Percentiles rank a stretch among this genome's conserved stretches.
Conservation (phyloP, 2,888 invertebrate genomes). For the Mimas tiliae region DNA sequence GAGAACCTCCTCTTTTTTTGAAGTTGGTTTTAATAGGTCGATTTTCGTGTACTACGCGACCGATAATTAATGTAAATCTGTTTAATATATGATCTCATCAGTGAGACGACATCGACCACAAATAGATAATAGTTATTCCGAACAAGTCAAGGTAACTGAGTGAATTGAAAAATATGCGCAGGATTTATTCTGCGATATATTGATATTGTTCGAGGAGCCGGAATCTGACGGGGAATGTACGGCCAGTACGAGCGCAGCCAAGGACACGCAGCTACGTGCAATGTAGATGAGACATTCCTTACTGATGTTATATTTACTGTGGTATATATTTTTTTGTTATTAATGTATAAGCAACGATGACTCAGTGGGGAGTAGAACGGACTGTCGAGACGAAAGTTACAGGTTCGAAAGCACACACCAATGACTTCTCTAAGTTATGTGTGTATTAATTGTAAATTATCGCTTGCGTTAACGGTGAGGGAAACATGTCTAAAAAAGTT, state of each 20-base stretch:
- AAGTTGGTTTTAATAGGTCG: no score
- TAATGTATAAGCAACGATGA: no score
- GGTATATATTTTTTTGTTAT: not conserved
- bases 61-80: no score
- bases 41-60: no score
- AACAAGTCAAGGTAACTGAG: slow-evolving; percentile 16
- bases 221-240: slow-evolving; percentile 56
- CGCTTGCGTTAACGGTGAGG: no score
- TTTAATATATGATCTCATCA: slow-evolving; percentile 5
- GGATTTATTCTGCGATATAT: slow-evolving; percentile 18
- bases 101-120: not conserved
- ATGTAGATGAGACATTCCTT: slow-evolving; percentile 27
- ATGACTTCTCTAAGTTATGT: no score
- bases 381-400: no score
- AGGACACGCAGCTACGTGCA: slow-evolving; percentile 51
- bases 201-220: slow-evolving; percentile 45
- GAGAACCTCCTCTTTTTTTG: no score
- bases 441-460: no score
- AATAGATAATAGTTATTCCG: slow-evolving; percentile 13
- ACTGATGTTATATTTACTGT: not conserved
- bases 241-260: slow-evolving; percentile 58
- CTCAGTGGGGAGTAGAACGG: no score
- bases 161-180: slow-evolving; percentile 19
- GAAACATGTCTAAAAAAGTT: no score
- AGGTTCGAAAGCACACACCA: no score